phyloP scores from a whole-genome alignment of 2,888 invertebrate genomes.

The Dilophus febrilis region DNA sequence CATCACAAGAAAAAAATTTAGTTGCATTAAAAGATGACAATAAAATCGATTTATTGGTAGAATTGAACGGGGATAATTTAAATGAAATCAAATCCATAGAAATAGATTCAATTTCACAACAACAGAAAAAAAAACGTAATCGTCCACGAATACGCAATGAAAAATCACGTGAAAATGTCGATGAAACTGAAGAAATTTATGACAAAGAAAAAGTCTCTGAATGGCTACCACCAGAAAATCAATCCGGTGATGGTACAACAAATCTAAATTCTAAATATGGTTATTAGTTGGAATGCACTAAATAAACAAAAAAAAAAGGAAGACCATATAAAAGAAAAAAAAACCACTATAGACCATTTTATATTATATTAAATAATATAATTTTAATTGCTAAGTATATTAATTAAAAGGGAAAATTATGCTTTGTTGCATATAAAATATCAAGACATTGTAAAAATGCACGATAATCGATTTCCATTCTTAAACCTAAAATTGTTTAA shows the following conservation, averaged over 20 bases:
- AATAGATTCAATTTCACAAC: too few species aligned
- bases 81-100: not conserved
- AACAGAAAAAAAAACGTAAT: conserved; percentile 14
- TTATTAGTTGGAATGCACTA: conserved; percentile 34
- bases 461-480: conserved; percentile 51
- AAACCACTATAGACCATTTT: too few species aligned
- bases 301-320: conserved; percentile 5
- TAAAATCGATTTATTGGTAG: not conserved
- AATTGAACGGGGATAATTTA: not conserved
- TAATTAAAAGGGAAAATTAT: conserved; percentile 10
- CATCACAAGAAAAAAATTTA: not conserved
- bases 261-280: conserved; percentile 60
- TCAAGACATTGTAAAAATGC: conserved; percentile 49
- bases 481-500: conserved; percentile 16
- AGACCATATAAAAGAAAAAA: too few species aligned
- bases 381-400: too few species aligned
- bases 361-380: too few species aligned
- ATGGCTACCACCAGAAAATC: conserved; percentile 61
- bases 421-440: conserved; percentile 40
- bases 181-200: conserved; percentile 31
- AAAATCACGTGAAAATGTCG: conserved; percentile 22
- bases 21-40: not conserved
- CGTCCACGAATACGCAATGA: conserved; percentile 21
- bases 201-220: conserved; percentile 47
- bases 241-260: conserved; percentile 62